phyloP scores from a whole-genome alignment of 2,888 invertebrate species.

The Matsumyia berberina region DNA sequence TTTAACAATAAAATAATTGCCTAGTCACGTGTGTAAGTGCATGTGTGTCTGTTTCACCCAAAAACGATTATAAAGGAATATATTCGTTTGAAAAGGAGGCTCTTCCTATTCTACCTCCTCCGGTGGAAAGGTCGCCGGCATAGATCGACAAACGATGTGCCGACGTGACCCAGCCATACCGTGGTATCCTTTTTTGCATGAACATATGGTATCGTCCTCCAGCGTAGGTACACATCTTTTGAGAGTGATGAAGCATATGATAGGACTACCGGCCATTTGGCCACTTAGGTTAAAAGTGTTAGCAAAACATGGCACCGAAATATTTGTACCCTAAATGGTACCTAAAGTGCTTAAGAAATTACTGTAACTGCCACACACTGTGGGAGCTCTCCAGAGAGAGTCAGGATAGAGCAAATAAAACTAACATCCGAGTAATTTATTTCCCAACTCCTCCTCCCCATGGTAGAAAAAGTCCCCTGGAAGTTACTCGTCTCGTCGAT shows the following conservation, averaged over 20 bases:
- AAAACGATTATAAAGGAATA: slow-evolving; percentile 37
- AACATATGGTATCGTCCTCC: slow-evolving; percentile 47
- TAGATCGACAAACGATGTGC: slow-evolving; percentile 31
- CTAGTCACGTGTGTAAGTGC: slow-evolving; percentile 49
- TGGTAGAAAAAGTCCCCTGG: neutral
- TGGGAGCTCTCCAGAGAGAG: neutral
- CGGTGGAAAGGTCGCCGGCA: slow-evolving; percentile 20
- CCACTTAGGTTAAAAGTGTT: slow-evolving; percentile 46
- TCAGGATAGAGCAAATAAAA: slow-evolving; percentile 9
- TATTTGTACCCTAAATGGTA: slow-evolving; percentile 37
- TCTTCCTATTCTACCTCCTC: slow-evolving; percentile 10
- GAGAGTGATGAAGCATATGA: slow-evolving; percentile 31
- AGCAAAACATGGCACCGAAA: slow-evolving; percentile 52
- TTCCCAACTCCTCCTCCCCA: neutral
- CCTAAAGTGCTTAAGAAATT: slow-evolving; percentile 54
- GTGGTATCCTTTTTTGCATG: slow-evolving; percentile 10
- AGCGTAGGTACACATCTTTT: slow-evolving; percentile 8
- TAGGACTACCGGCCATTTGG: neutral
- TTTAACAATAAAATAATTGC: slow-evolving; percentile 58
- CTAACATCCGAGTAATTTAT: slow-evolving; percentile 8
- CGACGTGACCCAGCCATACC: slow-evolving; percentile 15
- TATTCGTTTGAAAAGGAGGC: slow-evolving; percentile 2
- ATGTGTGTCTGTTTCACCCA: slow-evolving; percentile 3
- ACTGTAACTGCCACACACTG: slow-evolving; percentile 44
- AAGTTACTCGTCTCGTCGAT: slow-evolving; percentile 28